Base-by-base conservation (phyloP, 2,797 vertebrate species). In the Darevskia nairensis region DNA sequence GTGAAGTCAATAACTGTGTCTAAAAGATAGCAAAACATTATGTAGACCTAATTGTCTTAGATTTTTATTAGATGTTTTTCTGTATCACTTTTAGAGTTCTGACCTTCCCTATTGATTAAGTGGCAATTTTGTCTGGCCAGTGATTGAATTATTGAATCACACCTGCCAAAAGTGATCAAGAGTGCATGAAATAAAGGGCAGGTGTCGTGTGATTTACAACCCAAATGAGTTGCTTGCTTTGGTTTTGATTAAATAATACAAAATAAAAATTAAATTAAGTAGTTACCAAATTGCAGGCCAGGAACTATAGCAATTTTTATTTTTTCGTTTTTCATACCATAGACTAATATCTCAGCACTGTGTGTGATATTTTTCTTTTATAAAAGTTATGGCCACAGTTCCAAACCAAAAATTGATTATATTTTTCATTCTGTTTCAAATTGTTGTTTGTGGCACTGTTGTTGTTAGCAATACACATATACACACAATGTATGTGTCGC, bases 71-170 rank as follows among this genome's bases (percentile, higher is more conserved):
- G 66, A 39, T 92, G 80, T 32, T 93, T 89, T 91, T 85, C 89
- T 92, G 81, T 88, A 94, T 93, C 92, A 89, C 90, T 94, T 93
- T 93, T 92, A 92, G 86, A 94, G 89, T 94, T 92, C 92, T 95
- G 94, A 95, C 95, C 95, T 95, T 95, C 94, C 86, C 3, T 94
- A 96, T 96, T 95, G 95, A 95, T 95, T 96, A 94, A 93, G 92
- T 91, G 85, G 95, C 94, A 96, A 95, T 97, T 97, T 97, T 95
- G 94, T 95, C 90, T 87, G 93, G 92, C 92, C 92, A 93, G 95
- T 94, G 94, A 96, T 96, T 95, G 95, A 96, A 96, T 96, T 95
- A 94, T 92, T 94, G 94, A 96, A 96, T 97, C 94, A 92, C 88
- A 95, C 84, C 93, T 89, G 94, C 92, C 96, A 95, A 95, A 96